Conservation (phyloP, 2,888 invertebrate genomes). For the Chironomus tentans region DNA sequence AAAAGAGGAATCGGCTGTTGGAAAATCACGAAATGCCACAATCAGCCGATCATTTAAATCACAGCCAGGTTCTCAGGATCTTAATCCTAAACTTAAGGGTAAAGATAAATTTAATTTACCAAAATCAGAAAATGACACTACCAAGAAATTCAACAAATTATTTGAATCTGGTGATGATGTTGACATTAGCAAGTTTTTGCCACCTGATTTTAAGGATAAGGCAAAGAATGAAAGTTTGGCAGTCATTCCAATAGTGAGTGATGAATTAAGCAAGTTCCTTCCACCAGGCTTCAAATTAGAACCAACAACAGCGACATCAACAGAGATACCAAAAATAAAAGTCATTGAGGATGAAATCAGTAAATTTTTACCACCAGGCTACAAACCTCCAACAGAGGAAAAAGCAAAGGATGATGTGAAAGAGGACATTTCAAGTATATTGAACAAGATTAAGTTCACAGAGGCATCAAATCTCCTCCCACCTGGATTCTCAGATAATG, state of each 20-base stretch:
- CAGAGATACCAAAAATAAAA: constrained; percentile 29
- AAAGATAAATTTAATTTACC: background rate
- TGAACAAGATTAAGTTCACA: constrained; percentile 37
- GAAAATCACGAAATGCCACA: constrained; percentile 36
- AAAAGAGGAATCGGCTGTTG: constrained; percentile 29
- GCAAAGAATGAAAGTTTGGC: constrained; percentile 33
- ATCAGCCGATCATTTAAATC: constrained; percentile 48
- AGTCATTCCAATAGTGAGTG: constrained; percentile 30
- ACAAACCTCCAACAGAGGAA: constrained; percentile 40
- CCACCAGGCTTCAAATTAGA: constrained; percentile 50
- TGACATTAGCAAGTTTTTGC: constrained; percentile 52
- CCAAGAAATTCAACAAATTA: constrained; percentile 10
- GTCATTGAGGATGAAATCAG: constrained; percentile 29
- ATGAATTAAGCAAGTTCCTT: constrained; percentile 53
- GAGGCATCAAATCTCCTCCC: constrained; percentile 46
- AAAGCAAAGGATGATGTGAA: constrained; percentile 31
- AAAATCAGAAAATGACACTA: background rate
- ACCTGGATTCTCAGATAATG: constrained; percentile 46
- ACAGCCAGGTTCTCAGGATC: constrained; percentile 49
- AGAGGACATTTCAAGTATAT: constrained; percentile 33
- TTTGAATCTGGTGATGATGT: constrained; percentile 34
- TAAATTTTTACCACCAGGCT: constrained; percentile 54
- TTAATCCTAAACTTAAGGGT: constrained; percentile 37
- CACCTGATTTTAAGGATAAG: constrained; percentile 54
- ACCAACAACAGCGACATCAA: constrained; percentile 26